A percentile compares a stretch with the other conserved stretches of the same genome.
Evolutionary conservation across 2,113 vertebrate genomes (phyloP).

Genomic region (Plecturocebus donacophilus): DNA sequence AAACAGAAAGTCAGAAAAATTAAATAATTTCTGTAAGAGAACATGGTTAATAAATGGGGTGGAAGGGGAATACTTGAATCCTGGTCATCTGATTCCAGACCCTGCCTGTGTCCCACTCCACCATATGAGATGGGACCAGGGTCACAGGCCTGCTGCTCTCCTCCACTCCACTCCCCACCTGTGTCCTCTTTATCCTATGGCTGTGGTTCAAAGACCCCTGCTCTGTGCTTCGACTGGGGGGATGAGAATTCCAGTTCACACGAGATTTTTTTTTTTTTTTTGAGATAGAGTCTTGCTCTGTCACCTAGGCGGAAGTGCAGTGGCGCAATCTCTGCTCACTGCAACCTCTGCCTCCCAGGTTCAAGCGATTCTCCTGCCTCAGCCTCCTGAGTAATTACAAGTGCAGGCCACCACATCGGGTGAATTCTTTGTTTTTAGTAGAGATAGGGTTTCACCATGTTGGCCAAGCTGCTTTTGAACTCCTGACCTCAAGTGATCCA

Average conservation of each 20-base stretch:
- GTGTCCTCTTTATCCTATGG: rapidly evolving
- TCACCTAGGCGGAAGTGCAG: no score
- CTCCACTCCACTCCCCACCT: background rate
- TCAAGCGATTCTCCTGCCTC: no score
- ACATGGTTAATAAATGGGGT: background rate
- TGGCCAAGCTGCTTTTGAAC: no score
- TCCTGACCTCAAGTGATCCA: no score
- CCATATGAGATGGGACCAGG: background rate
- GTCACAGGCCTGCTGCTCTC: background rate
- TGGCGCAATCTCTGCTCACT: no score
- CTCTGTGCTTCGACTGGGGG: background rate
- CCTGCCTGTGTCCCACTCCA: background rate
- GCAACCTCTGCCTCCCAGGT: no score
- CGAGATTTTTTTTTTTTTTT: no score
- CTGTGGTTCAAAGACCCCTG: background rate
- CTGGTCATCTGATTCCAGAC: background rate
- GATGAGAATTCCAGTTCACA: background rate
- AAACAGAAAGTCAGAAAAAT: background rate
- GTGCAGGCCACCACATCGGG: rapidly evolving
- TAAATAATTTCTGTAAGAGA: background rate
- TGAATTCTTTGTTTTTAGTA: no score
- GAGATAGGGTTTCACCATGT: no score
- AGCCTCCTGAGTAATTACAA: no score
- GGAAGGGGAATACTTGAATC: background rate
- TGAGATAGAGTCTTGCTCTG: no score